A percentile compares a stretch with the other conserved stretches of the same genome.
phyloP scores from a whole-genome alignment of 1,140 invertebrate species.

The Caenorhabditis briggsae region DNA sequence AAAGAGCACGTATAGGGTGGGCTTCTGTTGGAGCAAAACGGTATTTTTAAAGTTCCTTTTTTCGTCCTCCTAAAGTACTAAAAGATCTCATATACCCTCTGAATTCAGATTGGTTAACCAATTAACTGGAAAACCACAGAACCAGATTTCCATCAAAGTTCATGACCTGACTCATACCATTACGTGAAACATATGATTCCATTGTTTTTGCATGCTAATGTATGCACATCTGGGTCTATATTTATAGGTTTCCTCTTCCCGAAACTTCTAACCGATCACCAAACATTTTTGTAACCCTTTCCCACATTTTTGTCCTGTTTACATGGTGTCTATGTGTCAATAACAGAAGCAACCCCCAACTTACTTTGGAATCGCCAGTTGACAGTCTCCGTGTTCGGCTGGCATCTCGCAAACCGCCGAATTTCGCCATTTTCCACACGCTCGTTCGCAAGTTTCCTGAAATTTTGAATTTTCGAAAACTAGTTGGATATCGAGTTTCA shows the following conservation, averaged over 20 bases:
- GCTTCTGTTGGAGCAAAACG: too few relatives aligned
- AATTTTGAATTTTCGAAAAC: not conserved
- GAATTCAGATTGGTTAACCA: too few relatives aligned
- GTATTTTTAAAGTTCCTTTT: too few relatives aligned
- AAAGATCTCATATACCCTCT: too few relatives aligned
- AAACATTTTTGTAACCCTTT: not conserved
- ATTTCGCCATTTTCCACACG: slow-evolving; percentile 73
- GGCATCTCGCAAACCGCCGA: slow-evolving; percentile 84
- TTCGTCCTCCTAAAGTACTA: too few relatives aligned
- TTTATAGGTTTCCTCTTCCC: not conserved
- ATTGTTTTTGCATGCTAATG: not conserved
- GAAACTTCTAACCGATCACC: not conserved
- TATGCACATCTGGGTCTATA: slow-evolving; percentile 17
- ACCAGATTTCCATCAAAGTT: too few relatives aligned
- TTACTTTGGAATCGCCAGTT: slow-evolving; percentile 65
- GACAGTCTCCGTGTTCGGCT: slow-evolving; percentile 85
- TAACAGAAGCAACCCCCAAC: too few relatives aligned
- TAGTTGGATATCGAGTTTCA: not conserved
- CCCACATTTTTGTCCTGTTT: not conserved
- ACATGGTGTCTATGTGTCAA: not conserved
- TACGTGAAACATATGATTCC: not conserved
- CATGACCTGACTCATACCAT: not conserved
- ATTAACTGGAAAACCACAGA: too few relatives aligned
- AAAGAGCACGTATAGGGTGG: too few relatives aligned
- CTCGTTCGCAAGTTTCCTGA: slow-evolving; percentile 73